Base-by-base conservation (phyloP, 2,888 invertebrate genomes). In the Caenorhabditis panamensis region DNA sequence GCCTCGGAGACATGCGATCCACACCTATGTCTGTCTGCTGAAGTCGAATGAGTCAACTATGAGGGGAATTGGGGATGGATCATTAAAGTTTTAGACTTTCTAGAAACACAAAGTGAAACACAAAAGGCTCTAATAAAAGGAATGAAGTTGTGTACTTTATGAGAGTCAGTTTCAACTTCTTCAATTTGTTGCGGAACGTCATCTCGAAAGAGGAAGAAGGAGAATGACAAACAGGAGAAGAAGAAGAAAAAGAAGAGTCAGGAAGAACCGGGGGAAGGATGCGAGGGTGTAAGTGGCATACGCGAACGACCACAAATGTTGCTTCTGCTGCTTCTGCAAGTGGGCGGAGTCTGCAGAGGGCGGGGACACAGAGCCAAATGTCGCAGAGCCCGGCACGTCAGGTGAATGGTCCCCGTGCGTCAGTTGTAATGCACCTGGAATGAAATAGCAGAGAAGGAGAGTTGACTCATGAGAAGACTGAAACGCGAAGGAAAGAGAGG, bases 1-100 rank as follows among this genome's bases (percentile, higher is more conserved):
- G 56, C 56, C 28, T 47, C 24, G 36, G n/a, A 22, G 56, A 68
- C 56, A 47, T 68, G 67, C 67, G 56, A 68, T 47, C 18, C 18
- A 41, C 41, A 41, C 47, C 18, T 47, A 3, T 6, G 13, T n/a
- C n/a, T 41, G 41, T 11, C 41, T 41, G 41, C 2, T 6, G 11
- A 41, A 13, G 13, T 6, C 31, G 9, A 31, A 31, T 31, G 31
- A 31, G 31, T 31, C 31, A 9, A 31, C 31, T 4, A 31, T 31
- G 31, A 9, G 5, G 31, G 31, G 4, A 31, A 31, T 31, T 31
- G 31, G 31, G 9, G 18, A 9, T 5, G 13, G 41, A 3, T 2
- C 41, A 41, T 41, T 41, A 41, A 41, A 41, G 13, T 13, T 41
- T 41, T 5, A 13, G 41, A 36, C 36, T n/a, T n/a, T n/a, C n/a